Base-by-base conservation (phyloP, 2,797 vertebrate genomes). In the Lagothrix lagotricha region DNA sequence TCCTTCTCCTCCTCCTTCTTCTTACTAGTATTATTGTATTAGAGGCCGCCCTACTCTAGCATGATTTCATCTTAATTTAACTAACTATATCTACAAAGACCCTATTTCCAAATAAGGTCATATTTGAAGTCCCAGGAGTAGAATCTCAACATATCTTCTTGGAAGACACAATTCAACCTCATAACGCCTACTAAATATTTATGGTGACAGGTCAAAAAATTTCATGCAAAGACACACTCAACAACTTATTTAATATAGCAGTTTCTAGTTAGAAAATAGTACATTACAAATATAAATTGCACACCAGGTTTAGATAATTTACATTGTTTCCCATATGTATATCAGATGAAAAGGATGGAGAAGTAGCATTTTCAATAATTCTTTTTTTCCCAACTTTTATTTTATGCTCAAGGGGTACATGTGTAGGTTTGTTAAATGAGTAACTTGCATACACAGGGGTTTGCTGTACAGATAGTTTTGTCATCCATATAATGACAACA, bases 301-400 rank as follows among this genome's bases (percentile, higher is more conserved):
- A 83, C 10, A 57, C 22, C 3, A 15, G 44, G 4, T 54, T 54
- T 67, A 89, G 6, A 36, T 48, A 10, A 75, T 39, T 13, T 86
- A 75, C 20, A 58, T 52, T 54, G 54, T 76, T 89, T 75, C 36
- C n/a, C 12, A 73, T 24, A 44, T 75, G n/a, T 22, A 73, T 20
- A 57, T 88, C 50, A 82, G 61, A 19, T 50, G 3, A 72, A 24
- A 87, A 82, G 33, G 28, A 58, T 58, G 15, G 4, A 48, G 36
- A 81, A 64, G 41, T 33, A 79, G 36, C n/a, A 87, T 82, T 87
- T 91, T 88, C 41, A 57, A 81, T 30, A 89, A 73, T 85, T 96
- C 44, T 36, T 72, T 24, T 54, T 54, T 54, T 54, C 54, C 54
- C 54, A 54, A 54, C 8, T 20, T 24, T 54, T 54, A 24, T 54